Percentiles rank a stretch among this genome's conserved stretches.
Evolutionary conservation across 1,140 invertebrate species (phyloP).

Genomic region (Leptopilina boulardi): DNA sequence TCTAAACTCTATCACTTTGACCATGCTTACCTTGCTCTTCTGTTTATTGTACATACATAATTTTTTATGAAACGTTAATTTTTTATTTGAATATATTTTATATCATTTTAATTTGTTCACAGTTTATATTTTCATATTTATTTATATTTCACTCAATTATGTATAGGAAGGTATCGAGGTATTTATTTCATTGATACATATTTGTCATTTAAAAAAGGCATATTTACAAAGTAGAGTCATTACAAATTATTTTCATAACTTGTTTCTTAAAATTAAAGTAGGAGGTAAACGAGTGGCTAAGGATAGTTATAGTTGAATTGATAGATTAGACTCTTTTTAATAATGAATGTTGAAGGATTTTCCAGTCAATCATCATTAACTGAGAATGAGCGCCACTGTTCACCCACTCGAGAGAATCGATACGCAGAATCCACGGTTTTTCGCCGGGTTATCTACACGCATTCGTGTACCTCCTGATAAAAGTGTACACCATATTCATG

Average conservation of each 20-base stretch:
- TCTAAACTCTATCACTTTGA: no score
- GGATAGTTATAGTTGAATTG: not conserved
- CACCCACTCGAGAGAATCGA: conserved; percentile 52
- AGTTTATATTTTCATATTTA: no score
- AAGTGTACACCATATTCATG: conserved; percentile 14
- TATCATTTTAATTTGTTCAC: no score
- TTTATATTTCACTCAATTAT: no score
- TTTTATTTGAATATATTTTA: no score
- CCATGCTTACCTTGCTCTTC: no score
- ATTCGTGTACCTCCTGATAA: conserved; percentile 28
- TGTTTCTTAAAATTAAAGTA: not conserved
- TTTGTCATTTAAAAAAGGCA: conserved; percentile 12
- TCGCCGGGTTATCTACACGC: conserved; percentile 31
- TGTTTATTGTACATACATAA: no score
- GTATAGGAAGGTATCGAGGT: no score
- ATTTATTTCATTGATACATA: not conserved
- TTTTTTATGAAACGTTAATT: no score
- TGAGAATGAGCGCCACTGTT: conserved; percentile 49
- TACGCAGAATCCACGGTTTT: conserved; percentile 49
- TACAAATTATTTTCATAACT: conserved; percentile 17
- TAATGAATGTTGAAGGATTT: not conserved
- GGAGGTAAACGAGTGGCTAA: conserved; percentile 16
- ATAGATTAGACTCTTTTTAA: not conserved
- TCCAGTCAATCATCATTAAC: conserved; percentile 5
- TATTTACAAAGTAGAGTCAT: conserved; percentile 12